A percentile compares a stretch with the other conserved stretches of the same genome.
These are phyloP conservation scores for Macropodus opercularis DNA, from an alignment of 2,797 vertebrate species.

Conservation along the genomic window DNA sequence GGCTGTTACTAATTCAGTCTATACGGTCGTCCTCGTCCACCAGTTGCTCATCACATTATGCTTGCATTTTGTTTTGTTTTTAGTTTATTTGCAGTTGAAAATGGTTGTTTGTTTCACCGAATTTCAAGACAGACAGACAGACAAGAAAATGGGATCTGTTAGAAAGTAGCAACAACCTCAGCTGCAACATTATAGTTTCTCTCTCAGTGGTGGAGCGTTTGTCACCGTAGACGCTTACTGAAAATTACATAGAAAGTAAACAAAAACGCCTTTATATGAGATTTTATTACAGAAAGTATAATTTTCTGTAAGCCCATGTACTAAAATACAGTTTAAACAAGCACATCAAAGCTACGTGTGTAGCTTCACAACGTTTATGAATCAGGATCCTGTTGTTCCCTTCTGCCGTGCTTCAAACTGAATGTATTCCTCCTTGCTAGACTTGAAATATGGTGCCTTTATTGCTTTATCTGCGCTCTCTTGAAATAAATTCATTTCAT, in stretches of 20 bases:
- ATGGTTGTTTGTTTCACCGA: not conserved
- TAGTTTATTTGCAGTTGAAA: constrained; percentile 17
- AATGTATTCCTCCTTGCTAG: not conserved
- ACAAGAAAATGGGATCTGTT: not conserved
- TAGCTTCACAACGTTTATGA: not conserved
- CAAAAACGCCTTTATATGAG: not conserved
- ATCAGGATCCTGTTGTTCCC: not conserved
- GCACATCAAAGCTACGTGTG: not conserved
- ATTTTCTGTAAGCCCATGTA: not conserved
- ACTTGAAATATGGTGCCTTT: not conserved
- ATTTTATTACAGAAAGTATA: not conserved
- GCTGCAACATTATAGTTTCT: not conserved
- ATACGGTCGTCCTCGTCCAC: no score
- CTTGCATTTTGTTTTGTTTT: no score
- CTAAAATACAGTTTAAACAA: not conserved
- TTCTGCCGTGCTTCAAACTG: not conserved
- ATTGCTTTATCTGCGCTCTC: constrained; percentile 1
- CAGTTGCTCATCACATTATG: no score
- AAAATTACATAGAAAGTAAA: not conserved
- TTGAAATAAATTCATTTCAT: not conserved
- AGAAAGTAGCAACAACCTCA: not conserved
- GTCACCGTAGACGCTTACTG: no score
- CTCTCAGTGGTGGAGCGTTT: constrained; percentile 7
- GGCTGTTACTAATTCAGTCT: no score
- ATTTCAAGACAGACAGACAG: not conserved